These are phyloP conservation scores for Notarius quadriscutis DNA, from an alignment of 2,113 vertebrate species.

Conservation along the genomic window DNA sequence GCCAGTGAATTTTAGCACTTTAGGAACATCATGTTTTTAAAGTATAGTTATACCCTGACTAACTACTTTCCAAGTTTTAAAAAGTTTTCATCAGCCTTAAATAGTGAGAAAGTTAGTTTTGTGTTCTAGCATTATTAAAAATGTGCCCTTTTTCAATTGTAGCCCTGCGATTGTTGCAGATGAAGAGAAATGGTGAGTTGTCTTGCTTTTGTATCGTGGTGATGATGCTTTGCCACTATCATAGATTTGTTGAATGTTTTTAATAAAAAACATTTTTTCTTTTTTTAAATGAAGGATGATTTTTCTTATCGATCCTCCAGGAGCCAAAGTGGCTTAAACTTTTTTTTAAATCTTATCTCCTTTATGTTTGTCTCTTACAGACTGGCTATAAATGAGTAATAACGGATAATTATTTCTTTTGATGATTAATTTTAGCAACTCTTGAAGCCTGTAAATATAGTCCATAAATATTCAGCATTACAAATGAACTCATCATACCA, in stretches of 20 bases:
- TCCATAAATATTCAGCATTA: neutral
- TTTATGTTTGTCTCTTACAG: neutral
- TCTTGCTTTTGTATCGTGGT: neutral
- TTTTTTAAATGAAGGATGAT: neutral
- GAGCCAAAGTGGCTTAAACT: neutral
- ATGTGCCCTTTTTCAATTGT: conserved; percentile 47
- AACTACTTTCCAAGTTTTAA: neutral
- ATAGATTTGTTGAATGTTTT: neutral
- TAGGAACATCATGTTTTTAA: neutral
- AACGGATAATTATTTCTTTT: neutral
- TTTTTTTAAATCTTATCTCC: neutral
- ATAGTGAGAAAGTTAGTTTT: neutral
- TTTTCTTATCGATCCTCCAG: neutral
- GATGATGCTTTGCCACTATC: neutral
- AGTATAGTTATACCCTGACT: neutral
- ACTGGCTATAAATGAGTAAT: neutral
- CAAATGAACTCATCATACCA: neutral
- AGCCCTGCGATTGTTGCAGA: conserved; percentile 78
- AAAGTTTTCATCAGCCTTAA: neutral
- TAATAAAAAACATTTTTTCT: no score
- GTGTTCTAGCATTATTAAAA: neutral
- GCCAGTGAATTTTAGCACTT: neutral
- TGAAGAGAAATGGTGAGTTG: conserved; percentile 84
- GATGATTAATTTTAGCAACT: neutral
- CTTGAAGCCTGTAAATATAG: neutral